phyloP scores from a whole-genome alignment of 2,888 invertebrate species.

The Lasioglossum leucozonium region DNA sequence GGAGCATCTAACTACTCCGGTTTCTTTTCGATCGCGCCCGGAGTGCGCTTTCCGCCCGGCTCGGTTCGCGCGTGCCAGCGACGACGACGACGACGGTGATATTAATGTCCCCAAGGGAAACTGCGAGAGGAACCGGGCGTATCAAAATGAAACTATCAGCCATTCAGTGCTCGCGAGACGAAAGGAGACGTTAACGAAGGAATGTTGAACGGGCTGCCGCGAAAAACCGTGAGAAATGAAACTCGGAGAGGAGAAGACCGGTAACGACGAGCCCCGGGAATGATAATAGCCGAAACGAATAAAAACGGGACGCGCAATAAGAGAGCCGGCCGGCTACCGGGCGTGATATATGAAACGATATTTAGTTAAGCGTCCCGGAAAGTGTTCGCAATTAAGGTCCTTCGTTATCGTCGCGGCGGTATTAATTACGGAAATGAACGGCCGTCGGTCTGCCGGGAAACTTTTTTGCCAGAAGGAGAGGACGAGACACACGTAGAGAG shows the following conservation, averaged over 20 bases:
- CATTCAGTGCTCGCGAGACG: not conserved
- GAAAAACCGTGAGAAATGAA: slow-evolving; percentile 40
- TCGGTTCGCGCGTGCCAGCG: not conserved
- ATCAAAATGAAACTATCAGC: slow-evolving; percentile 8
- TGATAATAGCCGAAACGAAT: slow-evolving; percentile 19
- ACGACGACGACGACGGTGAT: not conserved
- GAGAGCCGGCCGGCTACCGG: slow-evolving; percentile 5
- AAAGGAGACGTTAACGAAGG: slow-evolving; percentile 1
- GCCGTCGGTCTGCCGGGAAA: not conserved
- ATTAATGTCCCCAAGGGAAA: not conserved
- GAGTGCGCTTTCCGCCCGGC: not conserved
- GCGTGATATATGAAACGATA: slow-evolving; percentile 20
- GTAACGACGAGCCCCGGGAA: not conserved
- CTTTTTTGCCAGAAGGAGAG: not conserved
- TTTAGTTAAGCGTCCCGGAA: slow-evolving; percentile 17
- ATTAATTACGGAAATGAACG: slow-evolving; percentile 42
- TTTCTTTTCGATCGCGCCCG: not conserved
- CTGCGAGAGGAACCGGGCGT: not conserved
- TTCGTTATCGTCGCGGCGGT: slow-evolving; percentile 26
- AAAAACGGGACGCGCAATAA: slow-evolving; percentile 27
- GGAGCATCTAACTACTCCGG: not conserved
- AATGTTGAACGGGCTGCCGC: not conserved
- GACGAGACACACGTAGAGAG: too few relatives aligned
- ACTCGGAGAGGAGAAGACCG: not conserved
- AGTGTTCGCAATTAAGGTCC: slow-evolving; percentile 25